Percentiles rank a stretch among this genome's conserved stretches.
Conservation (phyloP, 2,797 vertebrate genomes). For the Sternarchorhynchus goeldii region DNA sequence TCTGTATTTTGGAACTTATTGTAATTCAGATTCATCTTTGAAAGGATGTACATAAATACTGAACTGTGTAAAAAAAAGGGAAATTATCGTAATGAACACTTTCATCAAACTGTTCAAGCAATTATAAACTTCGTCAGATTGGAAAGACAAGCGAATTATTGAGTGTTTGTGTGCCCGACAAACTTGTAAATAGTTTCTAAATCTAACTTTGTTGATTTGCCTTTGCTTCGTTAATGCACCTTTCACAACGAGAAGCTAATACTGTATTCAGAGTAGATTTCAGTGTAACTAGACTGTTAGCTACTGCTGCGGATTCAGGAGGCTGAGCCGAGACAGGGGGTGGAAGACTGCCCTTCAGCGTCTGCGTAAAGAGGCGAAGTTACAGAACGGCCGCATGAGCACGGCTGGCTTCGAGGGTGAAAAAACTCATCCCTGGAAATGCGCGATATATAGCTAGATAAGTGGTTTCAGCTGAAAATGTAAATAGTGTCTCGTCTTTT, state of each 20-base stretch:
- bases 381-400: slow-evolving; percentile 33
- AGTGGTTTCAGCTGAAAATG: background rate
- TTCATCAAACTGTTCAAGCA: background rate
- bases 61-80: background rate
- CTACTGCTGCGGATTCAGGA: slow-evolving; percentile 12
- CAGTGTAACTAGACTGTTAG: background rate
- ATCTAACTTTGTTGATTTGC: too few species aligned
- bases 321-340: slow-evolving; percentile 29
- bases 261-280: background rate
- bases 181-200: too few species aligned
- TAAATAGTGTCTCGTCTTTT: background rate
- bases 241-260: background rate
- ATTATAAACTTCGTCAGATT: background rate
- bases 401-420: slow-evolving; percentile 7
- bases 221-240: too few species aligned
- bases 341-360: slow-evolving; percentile 34
- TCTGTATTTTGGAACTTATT: too few species aligned
- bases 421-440: slow-evolving; percentile 21
- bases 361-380: slow-evolving; percentile 56
- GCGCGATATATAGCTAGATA: background rate
- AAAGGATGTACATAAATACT: background rate
- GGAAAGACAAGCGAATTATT: too few species aligned
- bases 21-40: background rate
- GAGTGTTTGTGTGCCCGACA: too few species aligned
- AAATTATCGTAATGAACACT: background rate